Evolutionary conservation across 2,113 vertebrate species (phyloP), one percentile per base, ranked within the genome.

Genomic region (Psilopsiagon aymara): DNA sequence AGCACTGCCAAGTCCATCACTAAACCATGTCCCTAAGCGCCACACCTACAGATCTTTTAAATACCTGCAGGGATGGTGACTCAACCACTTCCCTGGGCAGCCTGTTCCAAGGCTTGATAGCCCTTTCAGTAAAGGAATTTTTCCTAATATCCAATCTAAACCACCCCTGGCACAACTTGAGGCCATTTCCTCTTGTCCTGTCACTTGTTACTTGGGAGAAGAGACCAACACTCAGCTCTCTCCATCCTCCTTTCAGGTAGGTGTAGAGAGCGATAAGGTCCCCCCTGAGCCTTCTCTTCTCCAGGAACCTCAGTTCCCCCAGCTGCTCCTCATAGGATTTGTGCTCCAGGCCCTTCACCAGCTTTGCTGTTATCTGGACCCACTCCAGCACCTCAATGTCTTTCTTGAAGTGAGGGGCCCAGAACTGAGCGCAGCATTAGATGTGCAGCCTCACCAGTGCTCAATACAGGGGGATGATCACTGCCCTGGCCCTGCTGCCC

Each of bases 361-460:
- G 29, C 60, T 46, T 41, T 1, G 0, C 7, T 74, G 46, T 75
- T 59, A 18, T 75, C 41, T 28, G 10, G 49, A 31, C 10, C 29
- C 2, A 4, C 49, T 39, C 25, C 49, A 71, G 17, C 24, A 35
- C 10, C 10, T 75, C 25, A 28, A 28, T 29, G 25, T 46, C 53
- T 43, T 67, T 52, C n/a, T 9, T 23, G 67, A 7, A 20, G 51
- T 15, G 37, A 59, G 2, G 8, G 44, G 20, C 52, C 13, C 46
- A 35, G 53, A 47, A 8, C 14, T 19, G 46, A 39, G 13, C 10
- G 7, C 29, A 23, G 52, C 4, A 8, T 9, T 27, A 0, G 8
- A 23, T 28, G 20, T 15, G 17, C 13, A 12, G 44, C 68, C 37
- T 27, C 52, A 27, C 3, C 82, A 27, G 39, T 17, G 44, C 52